Conservation (phyloP, 2,113 vertebrate genomes). For the Maccullochella peelii region DNA sequence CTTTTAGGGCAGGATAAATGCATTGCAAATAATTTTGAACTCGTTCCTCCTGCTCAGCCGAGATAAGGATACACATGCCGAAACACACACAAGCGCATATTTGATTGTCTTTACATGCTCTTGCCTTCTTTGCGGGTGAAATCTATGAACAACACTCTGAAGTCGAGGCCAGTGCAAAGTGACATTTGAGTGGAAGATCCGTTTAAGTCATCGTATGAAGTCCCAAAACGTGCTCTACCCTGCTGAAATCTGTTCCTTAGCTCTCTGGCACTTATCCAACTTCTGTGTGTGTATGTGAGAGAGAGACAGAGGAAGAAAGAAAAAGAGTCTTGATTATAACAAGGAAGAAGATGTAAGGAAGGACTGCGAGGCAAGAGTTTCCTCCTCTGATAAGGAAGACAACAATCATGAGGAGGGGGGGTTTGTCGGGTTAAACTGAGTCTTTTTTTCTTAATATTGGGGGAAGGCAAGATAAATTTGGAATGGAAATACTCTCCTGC, state of each 20-base stretch:
- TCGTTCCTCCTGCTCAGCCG: conserved; percentile 49
- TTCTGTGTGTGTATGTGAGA: conserved; percentile 9
- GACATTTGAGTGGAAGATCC: conserved; percentile 39
- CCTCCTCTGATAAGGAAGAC: conserved; percentile 30
- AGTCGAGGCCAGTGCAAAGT: conserved; percentile 38
- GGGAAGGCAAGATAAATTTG: neutral
- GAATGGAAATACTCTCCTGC: neutral
- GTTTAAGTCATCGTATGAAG: conserved; percentile 36
- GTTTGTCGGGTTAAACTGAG: conserved; percentile 12
- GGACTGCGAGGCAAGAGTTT: conserved; percentile 27
- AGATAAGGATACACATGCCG: conserved; percentile 49
- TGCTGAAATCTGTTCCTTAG: conserved; percentile 30
- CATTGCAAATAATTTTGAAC: conserved; percentile 58
- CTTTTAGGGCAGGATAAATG: conserved; percentile 55
- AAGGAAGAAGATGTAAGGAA: neutral
- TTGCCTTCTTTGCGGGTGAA: conserved; percentile 5
- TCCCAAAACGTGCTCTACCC: conserved; percentile 23
- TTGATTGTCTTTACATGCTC: conserved; percentile 39
- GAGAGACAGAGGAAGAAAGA: neutral
- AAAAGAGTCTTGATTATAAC: conserved; percentile 17
- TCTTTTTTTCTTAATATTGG: neutral
- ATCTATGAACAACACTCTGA: conserved; percentile 18
- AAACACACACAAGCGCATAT: conserved; percentile 1
- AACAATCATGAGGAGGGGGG: conserved; percentile 1
- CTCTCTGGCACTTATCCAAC: conserved; percentile 51